A percentile compares a stretch with the other conserved stretches of the same genome.
These are phyloP conservation scores for Brachionus asplanchnoidis DNA, from an alignment of 1,140 invertebrate species.

Conservation along the genomic window DNA sequence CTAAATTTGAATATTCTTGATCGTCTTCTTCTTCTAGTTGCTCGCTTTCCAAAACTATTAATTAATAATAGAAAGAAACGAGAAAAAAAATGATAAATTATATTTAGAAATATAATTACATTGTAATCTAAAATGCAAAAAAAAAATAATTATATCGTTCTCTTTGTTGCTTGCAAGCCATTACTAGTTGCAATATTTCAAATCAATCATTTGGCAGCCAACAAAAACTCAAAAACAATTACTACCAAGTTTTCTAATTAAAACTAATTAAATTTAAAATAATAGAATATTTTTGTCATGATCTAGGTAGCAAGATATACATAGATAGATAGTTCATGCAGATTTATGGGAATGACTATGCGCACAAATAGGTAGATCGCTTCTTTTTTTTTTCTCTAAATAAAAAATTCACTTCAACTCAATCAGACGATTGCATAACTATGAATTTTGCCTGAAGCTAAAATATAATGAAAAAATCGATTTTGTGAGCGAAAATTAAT, in stretches of 20 bases:
- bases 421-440: constrained; percentile 14
- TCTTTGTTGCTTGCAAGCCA: neutral
- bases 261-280: constrained; percentile 24
- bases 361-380: neutral
- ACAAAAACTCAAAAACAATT: neutral
- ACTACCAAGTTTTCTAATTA: neutral
- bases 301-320: neutral
- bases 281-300: neutral
- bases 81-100: constrained; percentile 32
- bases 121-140: constrained; percentile 34
- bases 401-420: neutral
- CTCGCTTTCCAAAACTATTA: constrained; percentile 21
- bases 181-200: constrained; percentile 20
- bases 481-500: neutral
- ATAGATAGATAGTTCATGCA: neutral
- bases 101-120: constrained; percentile 37
- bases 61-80: constrained; percentile 27
- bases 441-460: neutral
- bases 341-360: neutral
- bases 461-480: neutral
- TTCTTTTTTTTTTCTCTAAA: neutral
- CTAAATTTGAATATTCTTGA: neutral
- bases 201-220: constrained; percentile 31
- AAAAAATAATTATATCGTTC: constrained; percentile 35
- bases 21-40: constrained; percentile 1